phyloP scores from a whole-genome alignment of 2,888 invertebrate species.

The Drosophila fulvimacula region DNA sequence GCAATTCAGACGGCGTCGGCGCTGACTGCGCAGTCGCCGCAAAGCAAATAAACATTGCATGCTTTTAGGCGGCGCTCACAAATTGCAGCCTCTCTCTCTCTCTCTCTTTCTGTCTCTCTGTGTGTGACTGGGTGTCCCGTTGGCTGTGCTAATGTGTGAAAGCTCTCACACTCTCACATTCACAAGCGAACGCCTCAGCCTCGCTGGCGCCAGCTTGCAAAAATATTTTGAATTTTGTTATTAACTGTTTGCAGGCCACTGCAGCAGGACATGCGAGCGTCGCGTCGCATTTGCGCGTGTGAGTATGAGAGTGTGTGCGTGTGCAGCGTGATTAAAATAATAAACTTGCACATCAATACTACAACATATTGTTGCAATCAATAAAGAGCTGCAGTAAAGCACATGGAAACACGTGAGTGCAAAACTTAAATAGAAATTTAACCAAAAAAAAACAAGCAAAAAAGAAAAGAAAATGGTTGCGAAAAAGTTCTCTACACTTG shows the following conservation, averaged over 20 bases:
- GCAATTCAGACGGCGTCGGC: slow-evolving; percentile 13
- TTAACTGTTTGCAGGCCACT: slow-evolving; percentile 63
- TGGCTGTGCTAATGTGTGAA: slow-evolving; percentile 52
- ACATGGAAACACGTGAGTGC: slow-evolving; percentile 54
- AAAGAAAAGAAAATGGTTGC: slow-evolving; percentile 17
- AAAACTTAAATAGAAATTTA: slow-evolving; percentile 11
- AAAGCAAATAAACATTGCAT: slow-evolving; percentile 71
- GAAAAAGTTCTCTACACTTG: slow-evolving; percentile 58
- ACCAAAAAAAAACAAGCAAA: neutral
- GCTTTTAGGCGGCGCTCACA: slow-evolving; percentile 53
- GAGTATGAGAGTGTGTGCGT: neutral
- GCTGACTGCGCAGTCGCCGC: slow-evolving; percentile 60
- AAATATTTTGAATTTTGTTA: slow-evolving; percentile 59
- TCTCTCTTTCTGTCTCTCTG: neutral
- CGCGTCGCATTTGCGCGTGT: slow-evolving; percentile 6
- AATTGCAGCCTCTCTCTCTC: slow-evolving; percentile 38
- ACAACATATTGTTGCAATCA: slow-evolving; percentile 63
- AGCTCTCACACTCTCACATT: slow-evolving; percentile 57
- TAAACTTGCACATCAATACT: slow-evolving; percentile 18
- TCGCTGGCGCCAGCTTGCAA: slow-evolving; percentile 46
- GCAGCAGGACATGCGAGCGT: slow-evolving; percentile 61
- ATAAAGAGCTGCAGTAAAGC: slow-evolving; percentile 46
- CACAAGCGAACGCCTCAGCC: slow-evolving; percentile 31
- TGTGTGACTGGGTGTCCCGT: neutral
- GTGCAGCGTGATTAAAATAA: slow-evolving; percentile 23